Evolutionary conservation across 2,797 vertebrate genomes (phyloP), one percentile per base, ranked within the genome.

Genomic region (Characodon lateralis): DNA sequence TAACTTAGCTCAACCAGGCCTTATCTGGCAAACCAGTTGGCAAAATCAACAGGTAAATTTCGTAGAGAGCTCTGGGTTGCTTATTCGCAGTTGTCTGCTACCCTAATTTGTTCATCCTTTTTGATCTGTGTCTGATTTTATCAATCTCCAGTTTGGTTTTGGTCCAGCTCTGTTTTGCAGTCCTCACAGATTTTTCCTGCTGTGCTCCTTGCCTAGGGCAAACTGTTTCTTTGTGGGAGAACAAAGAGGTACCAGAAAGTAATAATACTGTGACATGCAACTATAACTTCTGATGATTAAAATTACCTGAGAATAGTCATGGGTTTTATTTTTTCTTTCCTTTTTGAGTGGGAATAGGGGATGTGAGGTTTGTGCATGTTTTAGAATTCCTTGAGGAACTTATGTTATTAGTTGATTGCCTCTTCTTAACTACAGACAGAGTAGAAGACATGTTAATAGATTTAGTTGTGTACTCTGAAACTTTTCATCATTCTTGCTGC

Each of bases 401-500:
- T 43, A 24, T 2, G 39, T 68, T 14, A 41, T 68, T 20, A 43
- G 12, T 68, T 68, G 4, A 68, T 63, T 43, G 50, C 50, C 22
- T 43, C 4, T 56, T 9, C 22, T 43, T 68, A 43, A 68, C 41
- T 68, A 6, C 65, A 46, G 39, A 6, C 24, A 6, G 3, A 43
- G 20, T 68, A 46, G 65, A 43, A 43, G 35, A 35, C 35, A 35
- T 4, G 0, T 39, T 68, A 13, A n/a, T 68, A 22, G 9, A n/a
- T 22, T 3, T 43, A 20, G 3, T 41, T n/a, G 28, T 41, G 68
- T 70, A 79, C 31, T 76, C 2, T 56, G 39, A 31, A 16, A 35
- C 35, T 78, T 39, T 77, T 85, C 48, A 78, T 82, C 78, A 77
- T 77, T n/a, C 31, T 77, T 35, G 61, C 51, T 75, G 35, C 70